Conservation (phyloP, 2,888 invertebrate genomes). For the Orchesellides sinensis region DNA sequence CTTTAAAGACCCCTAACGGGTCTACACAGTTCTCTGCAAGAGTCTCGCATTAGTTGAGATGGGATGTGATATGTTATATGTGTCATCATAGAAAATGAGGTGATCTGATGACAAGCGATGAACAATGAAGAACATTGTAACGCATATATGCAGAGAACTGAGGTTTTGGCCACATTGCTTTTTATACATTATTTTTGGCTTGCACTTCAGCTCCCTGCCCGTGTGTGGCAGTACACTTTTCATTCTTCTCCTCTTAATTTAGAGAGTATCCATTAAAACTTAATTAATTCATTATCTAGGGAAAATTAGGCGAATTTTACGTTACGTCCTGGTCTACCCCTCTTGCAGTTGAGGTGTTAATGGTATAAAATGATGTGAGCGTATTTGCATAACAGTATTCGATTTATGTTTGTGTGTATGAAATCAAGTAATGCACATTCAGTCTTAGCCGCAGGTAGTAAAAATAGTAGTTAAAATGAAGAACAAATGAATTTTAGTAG, state of each 20-base stretch:
- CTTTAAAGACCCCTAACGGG: too few relatives aligned
- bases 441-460: constrained; percentile 16
- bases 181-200: too few relatives aligned
- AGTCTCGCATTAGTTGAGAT: too few relatives aligned
- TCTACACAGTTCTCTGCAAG: too few relatives aligned
- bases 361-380: neutral
- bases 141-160: too few relatives aligned
- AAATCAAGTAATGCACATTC: neutral
- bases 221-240: neutral
- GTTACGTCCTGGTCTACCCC: neutral
- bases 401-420: neutral
- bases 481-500: constrained; percentile 48
- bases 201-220: neutral
- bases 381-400: neutral
- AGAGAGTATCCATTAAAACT: constrained; percentile 16
- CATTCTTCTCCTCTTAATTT: neutral
- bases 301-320: constrained; percentile 14
- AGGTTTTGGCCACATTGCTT: too few relatives aligned
- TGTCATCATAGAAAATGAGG: too few relatives aligned
- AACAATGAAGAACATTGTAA: too few relatives aligned
- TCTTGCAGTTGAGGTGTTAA: neutral
- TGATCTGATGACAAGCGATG: too few relatives aligned
- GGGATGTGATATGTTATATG: too few relatives aligned
- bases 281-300: constrained; percentile 17
- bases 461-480: constrained; percentile 44